Base-by-base conservation (phyloP, 2,888 invertebrate genomes). In the Pheosia tremula region DNA sequence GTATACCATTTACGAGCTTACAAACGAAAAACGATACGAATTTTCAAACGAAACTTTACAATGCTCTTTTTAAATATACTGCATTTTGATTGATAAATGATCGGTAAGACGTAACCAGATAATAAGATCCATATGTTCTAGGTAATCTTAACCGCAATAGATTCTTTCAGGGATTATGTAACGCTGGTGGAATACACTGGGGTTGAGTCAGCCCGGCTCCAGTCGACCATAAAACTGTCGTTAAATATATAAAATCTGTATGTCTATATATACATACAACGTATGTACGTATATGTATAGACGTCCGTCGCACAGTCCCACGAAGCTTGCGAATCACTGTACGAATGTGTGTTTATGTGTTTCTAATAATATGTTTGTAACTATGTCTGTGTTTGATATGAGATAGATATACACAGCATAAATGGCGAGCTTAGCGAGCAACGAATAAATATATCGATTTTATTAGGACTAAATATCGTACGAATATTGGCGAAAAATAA, bases 211-310 rank as follows among this genome's bases (percentile, higher is more conserved):
- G 77, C 75, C 43, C 76, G 89, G 88, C 88, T 88, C 89, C 90
- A 81, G 83, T 75, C 84, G 79, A 68, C 79, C 79, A 84, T 91
- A 90, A 91, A 91, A 91, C 75, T 72, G 80, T 84, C 88, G 85
- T 91, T 87, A 91, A 88, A 85, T 78, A 74, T 78, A 65, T 72
- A 72, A 68, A 75, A 74, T 79, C 74, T 77, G 66, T 71, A 69
- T 76, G 62, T 68, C 61, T 63, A 58, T 38, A 38, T 24, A 24
- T 24, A 24, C 24, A 24, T 24, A 24, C 24, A 24, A 24, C 24
- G 24, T 24, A 24, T 24, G 9, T 7, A n/a, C 56, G 37, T 56
- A 56, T n/a, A n/a, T n/a, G n/a, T n/a, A 39, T 41, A 41, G 39
- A 41, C 41, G 41, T 53, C 5, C 37, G 10, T 24, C 9, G 6